Evolutionary conservation across 2,113 vertebrate genomes (phyloP).

Genomic region (Rhabdornis inornatus): DNA sequence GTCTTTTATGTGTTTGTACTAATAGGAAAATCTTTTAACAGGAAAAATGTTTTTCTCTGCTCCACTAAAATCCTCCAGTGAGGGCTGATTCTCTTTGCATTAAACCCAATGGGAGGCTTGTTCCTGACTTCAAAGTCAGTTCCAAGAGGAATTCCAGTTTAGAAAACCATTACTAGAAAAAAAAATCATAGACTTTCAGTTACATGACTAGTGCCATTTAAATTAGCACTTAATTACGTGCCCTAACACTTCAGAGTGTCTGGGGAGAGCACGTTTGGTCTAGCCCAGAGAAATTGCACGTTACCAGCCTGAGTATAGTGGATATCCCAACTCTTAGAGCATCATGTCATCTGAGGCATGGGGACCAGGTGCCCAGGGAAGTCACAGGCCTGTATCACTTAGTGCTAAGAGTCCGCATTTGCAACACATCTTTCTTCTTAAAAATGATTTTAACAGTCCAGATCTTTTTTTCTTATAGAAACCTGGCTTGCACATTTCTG

Average conservation of each 20-base stretch:
- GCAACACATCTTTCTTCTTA: neutral
- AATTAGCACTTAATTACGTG: neutral
- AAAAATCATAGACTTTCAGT: neutral
- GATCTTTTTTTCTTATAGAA: neutral
- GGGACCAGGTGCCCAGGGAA: neutral
- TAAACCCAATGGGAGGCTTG: neutral
- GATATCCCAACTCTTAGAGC: neutral
- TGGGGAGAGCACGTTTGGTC: neutral
- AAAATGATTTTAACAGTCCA: neutral
- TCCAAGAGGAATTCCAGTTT: neutral
- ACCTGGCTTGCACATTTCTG: neutral
- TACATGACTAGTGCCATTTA: neutral
- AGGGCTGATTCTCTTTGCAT: constrained; percentile 7
- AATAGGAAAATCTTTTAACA: constrained; percentile 43
- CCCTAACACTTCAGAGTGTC: neutral
- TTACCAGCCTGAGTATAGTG: neutral
- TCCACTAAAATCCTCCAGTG: neutral
- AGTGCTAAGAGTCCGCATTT: neutral
- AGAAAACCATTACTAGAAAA: neutral
- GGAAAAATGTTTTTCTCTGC: constrained; percentile 34
- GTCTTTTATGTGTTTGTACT: constrained; percentile 37
- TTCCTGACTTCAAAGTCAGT: constrained; percentile 30
- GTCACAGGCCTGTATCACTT: no score
- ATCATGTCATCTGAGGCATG: neutral
- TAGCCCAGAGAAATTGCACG: neutral